These are phyloP conservation scores for Lepidonotus clava DNA, from an alignment of 2,888 invertebrate genomes.

Conservation along the genomic window DNA sequence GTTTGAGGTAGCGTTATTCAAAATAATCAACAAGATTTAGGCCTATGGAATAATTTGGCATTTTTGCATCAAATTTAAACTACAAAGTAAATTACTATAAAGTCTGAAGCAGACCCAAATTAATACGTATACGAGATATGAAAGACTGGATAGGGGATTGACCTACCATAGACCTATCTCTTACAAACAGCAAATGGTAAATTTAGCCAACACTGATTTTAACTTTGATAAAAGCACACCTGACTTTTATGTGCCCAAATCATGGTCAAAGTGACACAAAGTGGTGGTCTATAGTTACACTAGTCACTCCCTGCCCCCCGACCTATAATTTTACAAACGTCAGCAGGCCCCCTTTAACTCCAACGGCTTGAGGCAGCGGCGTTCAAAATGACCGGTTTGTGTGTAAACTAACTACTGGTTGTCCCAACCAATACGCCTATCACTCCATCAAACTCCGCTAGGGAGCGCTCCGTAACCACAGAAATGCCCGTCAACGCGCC, in stretches of 20 bases:
- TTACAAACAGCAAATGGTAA: too few species aligned
- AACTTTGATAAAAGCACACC: neutral
- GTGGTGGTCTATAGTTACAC: neutral
- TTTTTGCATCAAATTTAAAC: too few species aligned
- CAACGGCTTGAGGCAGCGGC: neutral
- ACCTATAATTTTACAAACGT: slow-evolving; percentile 6
- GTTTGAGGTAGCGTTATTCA: too few species aligned
- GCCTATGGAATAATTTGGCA: too few species aligned
- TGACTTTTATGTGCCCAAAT: neutral
- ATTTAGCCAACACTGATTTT: too few species aligned
- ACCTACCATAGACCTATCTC: too few species aligned
- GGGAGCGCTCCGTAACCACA: neutral
- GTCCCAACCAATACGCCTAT: neutral
- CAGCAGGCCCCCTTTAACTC: neutral
- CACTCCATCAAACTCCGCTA: neutral
- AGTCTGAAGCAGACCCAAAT: too few species aligned
- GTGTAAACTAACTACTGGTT: neutral
- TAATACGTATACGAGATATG: too few species aligned
- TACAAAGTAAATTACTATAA: too few species aligned
- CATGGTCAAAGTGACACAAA: neutral
- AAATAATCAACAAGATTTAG: too few species aligned
- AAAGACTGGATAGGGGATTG: too few species aligned
- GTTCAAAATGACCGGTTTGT: slow-evolving; percentile 1
- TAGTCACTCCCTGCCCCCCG: neutral
- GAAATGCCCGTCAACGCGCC: slow-evolving; percentile 10